Evolutionary conservation across 2,797 vertebrate species (phyloP), one percentile per base, ranked within the genome.

Genomic region (Sebastes minor): DNA sequence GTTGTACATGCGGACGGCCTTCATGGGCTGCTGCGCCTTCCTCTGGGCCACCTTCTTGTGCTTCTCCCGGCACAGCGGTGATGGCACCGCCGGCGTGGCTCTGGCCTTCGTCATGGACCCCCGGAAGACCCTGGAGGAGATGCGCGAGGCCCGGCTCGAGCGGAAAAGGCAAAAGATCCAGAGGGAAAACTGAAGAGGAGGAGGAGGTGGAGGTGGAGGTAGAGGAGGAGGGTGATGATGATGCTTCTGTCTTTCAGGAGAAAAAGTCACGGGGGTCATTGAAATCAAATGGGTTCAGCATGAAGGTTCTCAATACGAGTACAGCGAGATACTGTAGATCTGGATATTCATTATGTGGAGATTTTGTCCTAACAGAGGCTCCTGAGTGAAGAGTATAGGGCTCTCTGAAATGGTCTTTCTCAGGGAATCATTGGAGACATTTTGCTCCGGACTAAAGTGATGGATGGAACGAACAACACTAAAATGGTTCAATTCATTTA

Each of bases 21-120:
- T 97, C 91, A 96, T 96, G 64, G 98, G 97, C 70, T 96, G 97
- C 87, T 97, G 96, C 84, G 96, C 96, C 46, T 98, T 99, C 92
- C 90, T 97, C 74, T 99, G 98, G 98, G 96, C 97, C 75, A 90
- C 95, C 62, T 99, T 98, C 94, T 92, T 99, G n/a, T 99, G 98
- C 91, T 97, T 97, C 90, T 98, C 97, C 0, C 95, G 96, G 12
- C 97, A 98, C 84, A 95, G 93, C 2, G 97, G 97, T 0, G 97
- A 98, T 0, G 97, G 97, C 32, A 97, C 97, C 0, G 94, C 93
- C 2, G 81, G 80, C 0, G 95, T 97, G 25, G 95, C 94, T 5
- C 91, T 97, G n/a, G 66, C 92, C 25, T 95, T 96, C 74, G 70
- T 96, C 64, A 89, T 94, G 91, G 89, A 94, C 71, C 94, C 95